A percentile compares a stretch with the other conserved stretches of the same genome.
These are phyloP conservation scores for Branchellion lobata DNA, from an alignment of 2,888 invertebrate species.

Conservation along the genomic window DNA sequence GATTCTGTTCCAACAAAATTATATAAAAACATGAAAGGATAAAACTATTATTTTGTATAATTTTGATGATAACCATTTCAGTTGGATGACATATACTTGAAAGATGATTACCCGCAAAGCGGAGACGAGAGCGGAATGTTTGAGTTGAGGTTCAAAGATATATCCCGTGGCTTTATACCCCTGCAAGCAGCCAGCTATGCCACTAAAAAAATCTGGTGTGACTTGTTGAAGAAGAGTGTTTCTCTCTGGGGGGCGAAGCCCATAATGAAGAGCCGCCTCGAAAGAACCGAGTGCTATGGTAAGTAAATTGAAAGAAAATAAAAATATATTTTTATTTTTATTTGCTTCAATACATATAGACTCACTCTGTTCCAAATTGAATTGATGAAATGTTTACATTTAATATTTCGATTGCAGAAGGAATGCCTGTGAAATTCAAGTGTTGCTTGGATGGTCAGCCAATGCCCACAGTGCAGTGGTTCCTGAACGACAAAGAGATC, in stretches of 20 bases:
- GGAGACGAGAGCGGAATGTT: constrained; percentile 57
- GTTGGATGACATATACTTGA: constrained; percentile 61
- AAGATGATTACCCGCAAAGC: constrained; percentile 53
- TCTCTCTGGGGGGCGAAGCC: constrained; percentile 47
- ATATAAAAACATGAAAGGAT: no score
- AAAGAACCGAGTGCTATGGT: constrained; percentile 44
- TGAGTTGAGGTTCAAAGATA: constrained; percentile 54
- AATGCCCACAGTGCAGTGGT: constrained; percentile 77
- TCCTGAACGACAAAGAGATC: constrained; percentile 57
- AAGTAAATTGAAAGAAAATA: background rate
- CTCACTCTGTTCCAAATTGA: background rate
- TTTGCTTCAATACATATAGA: no score
- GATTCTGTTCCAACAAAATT: no score
- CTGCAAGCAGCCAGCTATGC: constrained; percentile 56
- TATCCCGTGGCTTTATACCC: constrained; percentile 52
- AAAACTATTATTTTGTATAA: no score
- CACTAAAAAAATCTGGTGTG: constrained; percentile 62
- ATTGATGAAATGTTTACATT: background rate
- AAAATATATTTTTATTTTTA: background rate
- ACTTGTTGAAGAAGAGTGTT: constrained; percentile 50
- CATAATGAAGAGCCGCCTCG: constrained; percentile 21
- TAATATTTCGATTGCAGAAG: constrained; percentile 52
- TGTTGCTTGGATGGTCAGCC: constrained; percentile 80
- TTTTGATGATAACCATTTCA: no score
- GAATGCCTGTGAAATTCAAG: constrained; percentile 56